Base-by-base conservation (phyloP, 2,888 invertebrate species). In the Hypselothyrea guttata region DNA sequence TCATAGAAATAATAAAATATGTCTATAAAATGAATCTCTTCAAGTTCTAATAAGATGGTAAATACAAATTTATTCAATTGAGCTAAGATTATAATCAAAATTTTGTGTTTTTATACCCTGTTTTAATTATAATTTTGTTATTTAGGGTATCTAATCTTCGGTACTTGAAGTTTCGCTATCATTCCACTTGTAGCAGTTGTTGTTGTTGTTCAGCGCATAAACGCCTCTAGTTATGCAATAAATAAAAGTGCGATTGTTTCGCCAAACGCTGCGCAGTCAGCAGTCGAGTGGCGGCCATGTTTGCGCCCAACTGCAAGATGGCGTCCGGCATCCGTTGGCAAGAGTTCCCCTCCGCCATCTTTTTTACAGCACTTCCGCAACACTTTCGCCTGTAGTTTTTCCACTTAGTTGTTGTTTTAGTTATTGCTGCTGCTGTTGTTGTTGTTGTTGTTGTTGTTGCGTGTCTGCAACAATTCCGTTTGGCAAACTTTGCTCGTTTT, bases 201-300 rank as follows among this genome's bases (percentile, higher is more conserved):
- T 37, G 38, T 55, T 47, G 12, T 28, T 22, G 18, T 46, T 33
- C 18, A 54, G 67, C 74, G 77, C 77, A 76, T 78, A 77, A 78
- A 81, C 74, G 84, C 77, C 82, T 71, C 46, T 55, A 64, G 84
- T 68, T 81, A 73, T 81, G 78, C 84, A 84, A 78, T 78, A 84
- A 78, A 79, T 75, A 81, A 84, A 81, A 65, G 46, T 71, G 58
- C 61, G 71, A 73, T 76, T 79, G 76, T 65, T 74, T 70, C 77
- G 56, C 65, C 59, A 54, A 58, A 30, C 59, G 59, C 35, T 51
- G 57, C 44, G 37, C 42, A 38, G 41, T n/a, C 55, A 27, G n/a
- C 41, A 42, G 16, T 49, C 45, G 28, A 63, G 9, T 55, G 71
- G 52, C 71, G 66, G 74, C 72, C 82, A 82, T 84, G 84, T 84